Percentiles rank a stretch among this genome's conserved stretches.
Evolutionary conservation across 2,113 vertebrate genomes (phyloP).

Genomic region (rabbit (Oryctolagus cuniculus)): mOryCun1.1 NC_091434.1:48072501-48073000

Average conservation of each 20-base stretch:
- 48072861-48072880: not conserved
- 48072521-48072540: not conserved
- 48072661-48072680: not conserved
- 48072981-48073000: not conserved
- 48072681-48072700: not conserved
- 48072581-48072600: not conserved
- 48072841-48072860: not conserved
- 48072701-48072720: not conserved
- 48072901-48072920: not conserved
- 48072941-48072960: not conserved
- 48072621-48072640: not conserved
- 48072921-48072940: not conserved
- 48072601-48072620: not conserved
- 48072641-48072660: not conserved
- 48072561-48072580: not conserved
- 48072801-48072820: constrained; percentile 33
- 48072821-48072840: constrained; percentile 51
- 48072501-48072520: not conserved
- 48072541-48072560: not conserved
- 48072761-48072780: constrained; percentile 39
- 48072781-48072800: constrained; percentile 53
- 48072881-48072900: not conserved
- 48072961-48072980: not conserved
- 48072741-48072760: constrained; percentile 63
- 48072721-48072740: constrained; percentile 45